Evolutionary conservation across 2,888 invertebrate species (phyloP).

Genomic region (Netelia inedita): DNA sequence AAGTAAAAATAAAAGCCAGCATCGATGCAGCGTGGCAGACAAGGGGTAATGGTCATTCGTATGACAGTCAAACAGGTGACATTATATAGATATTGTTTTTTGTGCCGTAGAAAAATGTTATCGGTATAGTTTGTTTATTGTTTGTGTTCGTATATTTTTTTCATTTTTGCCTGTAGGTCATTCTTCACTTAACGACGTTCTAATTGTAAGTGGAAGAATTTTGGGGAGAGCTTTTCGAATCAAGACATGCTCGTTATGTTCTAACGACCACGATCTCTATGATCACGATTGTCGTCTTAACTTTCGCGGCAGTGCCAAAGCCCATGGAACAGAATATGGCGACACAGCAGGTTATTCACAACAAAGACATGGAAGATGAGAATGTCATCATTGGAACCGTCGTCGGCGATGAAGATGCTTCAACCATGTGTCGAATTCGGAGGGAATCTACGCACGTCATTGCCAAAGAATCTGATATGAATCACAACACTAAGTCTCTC

Average conservation of each 20-base stretch:
- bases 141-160: slow-evolving; percentile 14
- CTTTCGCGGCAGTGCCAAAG: slow-evolving; percentile 21
- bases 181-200: slow-evolving; percentile 42
- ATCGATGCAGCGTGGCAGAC: slow-evolving; percentile 49
- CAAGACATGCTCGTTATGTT: slow-evolving; percentile 29
- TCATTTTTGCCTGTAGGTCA: slow-evolving; percentile 30
- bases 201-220: slow-evolving; percentile 25
- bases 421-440: slow-evolving; percentile 58
- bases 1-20: slow-evolving; percentile 34
- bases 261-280: slow-evolving; percentile 14
- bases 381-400: slow-evolving; percentile 51
- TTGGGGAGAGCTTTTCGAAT: slow-evolving; percentile 38
- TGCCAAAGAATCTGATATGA: slow-evolving; percentile 36
- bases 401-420: slow-evolving; percentile 64
- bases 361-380: slow-evolving; percentile 39
- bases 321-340: neutral
- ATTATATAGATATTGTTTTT: slow-evolving; percentile 9
- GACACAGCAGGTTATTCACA: slow-evolving; percentile 18
- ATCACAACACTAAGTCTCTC: slow-evolving; percentile 50
- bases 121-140: neutral
- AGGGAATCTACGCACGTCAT: slow-evolving; percentile 35
- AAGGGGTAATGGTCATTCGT: slow-evolving; percentile 33
- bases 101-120: neutral
- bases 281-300: slow-evolving; percentile 43
- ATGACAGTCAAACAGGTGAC: slow-evolving; percentile 37